phyloP scores from a whole-genome alignment of 2,113 vertebrate genomes.

The Acrocephalus kingi region DNA sequence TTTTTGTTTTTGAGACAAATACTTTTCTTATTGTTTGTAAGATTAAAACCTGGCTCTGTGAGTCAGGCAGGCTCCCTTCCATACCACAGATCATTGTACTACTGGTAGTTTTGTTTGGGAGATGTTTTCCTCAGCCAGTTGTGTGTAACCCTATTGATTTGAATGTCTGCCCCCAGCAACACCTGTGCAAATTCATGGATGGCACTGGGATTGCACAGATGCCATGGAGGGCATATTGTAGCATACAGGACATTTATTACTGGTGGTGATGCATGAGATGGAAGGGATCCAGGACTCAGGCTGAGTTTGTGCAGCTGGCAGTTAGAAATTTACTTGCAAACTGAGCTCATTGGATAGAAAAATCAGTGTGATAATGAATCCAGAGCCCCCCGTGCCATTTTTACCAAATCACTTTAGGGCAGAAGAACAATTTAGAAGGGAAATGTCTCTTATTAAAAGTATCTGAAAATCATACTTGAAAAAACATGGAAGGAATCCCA shows the following conservation, averaged over 20 bases:
- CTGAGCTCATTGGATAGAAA: slow-evolving; percentile 52
- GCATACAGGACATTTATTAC: slow-evolving; percentile 48
- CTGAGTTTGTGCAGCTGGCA: slow-evolving; percentile 70
- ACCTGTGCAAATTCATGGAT: slow-evolving; percentile 42
- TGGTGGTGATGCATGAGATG: slow-evolving; percentile 64
- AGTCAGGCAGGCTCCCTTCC: neutral
- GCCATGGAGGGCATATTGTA: slow-evolving; percentile 48
- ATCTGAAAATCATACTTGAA: neutral
- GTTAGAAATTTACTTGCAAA: slow-evolving; percentile 62
- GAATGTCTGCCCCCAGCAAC: neutral
- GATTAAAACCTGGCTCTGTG: neutral
- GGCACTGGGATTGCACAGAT: slow-evolving; percentile 50
- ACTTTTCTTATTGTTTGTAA: neutral
- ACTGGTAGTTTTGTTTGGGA: neutral
- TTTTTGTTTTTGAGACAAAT: neutral
- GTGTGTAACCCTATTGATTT: slow-evolving; percentile 14
- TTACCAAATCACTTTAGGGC: slow-evolving; percentile 9
- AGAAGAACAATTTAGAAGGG: slow-evolving; percentile 25
- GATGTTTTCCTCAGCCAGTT: neutral
- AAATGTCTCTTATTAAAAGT: slow-evolving; percentile 8
- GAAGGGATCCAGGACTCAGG: slow-evolving; percentile 58
- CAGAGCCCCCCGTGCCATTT: neutral
- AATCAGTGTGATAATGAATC: slow-evolving; percentile 58
- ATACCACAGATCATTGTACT: neutral
- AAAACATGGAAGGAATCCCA: neutral